These are phyloP conservation scores for Piaya cayana DNA, from an alignment of 2,113 vertebrate genomes.

Conservation along the genomic window DNA sequence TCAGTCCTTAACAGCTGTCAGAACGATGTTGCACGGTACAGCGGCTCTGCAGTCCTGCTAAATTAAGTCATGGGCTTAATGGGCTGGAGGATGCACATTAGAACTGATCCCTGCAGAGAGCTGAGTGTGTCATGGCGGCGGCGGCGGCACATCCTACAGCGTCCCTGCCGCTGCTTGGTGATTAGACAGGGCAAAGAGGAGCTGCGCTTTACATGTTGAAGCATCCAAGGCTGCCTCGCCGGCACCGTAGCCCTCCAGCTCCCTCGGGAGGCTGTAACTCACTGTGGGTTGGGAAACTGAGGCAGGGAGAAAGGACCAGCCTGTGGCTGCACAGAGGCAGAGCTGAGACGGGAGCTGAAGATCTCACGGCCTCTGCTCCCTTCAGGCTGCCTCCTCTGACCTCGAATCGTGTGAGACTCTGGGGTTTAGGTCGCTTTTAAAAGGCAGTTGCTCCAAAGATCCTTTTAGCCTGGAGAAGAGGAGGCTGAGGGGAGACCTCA, in stretches of 20 bases:
- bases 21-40: not conserved
- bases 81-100: not conserved
- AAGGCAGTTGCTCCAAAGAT: not conserved
- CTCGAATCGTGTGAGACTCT: rapidly evolving
- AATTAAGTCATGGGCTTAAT: not conserved
- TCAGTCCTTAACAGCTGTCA: not conserved
- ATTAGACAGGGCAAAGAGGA: not conserved
- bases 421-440: not conserved
- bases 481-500: too few species aligned
- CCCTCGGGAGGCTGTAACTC: not conserved
- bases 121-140: rapidly evolving
- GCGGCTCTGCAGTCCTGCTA: not conserved
- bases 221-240: not conserved
- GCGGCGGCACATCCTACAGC: not conserved
- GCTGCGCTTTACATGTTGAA: rapidly evolving
- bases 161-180: rapidly evolving
- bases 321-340: not conserved
- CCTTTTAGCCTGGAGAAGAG: too few species aligned
- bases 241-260: not conserved
- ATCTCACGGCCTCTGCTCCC: not conserved
- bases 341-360: not conserved
- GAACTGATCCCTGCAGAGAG: not conserved
- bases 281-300: not conserved
- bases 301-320: not conserved
- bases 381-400: not conserved